Percentiles rank a stretch among this genome's conserved stretches.
These are phyloP conservation scores for Tridacna crocea DNA, from an alignment of 2,888 invertebrate genomes.

Conservation along the genomic window DNA sequence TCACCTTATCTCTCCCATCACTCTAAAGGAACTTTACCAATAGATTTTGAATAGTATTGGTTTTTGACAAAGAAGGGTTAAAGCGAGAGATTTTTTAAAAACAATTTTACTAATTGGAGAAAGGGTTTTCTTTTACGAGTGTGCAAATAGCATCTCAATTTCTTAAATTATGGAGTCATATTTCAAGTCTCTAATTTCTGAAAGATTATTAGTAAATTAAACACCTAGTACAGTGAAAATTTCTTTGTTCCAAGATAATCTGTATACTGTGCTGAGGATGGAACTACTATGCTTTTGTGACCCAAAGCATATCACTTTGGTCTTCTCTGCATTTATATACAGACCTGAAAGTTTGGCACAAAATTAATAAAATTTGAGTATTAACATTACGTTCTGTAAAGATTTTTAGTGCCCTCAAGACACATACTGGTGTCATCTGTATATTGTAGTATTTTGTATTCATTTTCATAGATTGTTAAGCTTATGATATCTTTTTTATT, in stretches of 20 bases:
- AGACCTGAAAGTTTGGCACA: too few relatives aligned
- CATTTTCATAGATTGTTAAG: background rate
- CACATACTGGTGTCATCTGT: conserved; percentile 41
- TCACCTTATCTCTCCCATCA: too few relatives aligned
- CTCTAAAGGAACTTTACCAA: too few relatives aligned
- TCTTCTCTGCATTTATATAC: too few relatives aligned
- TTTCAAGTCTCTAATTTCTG: too few relatives aligned
- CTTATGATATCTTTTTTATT: too few relatives aligned
- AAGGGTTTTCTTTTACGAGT: background rate
- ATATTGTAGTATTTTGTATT: conserved; percentile 8
- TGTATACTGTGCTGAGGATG: background rate
- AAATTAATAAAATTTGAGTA: background rate
- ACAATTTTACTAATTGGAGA: background rate
- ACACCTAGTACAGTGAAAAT: background rate
- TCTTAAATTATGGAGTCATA: background rate
- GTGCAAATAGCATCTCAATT: background rate
- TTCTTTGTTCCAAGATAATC: background rate
- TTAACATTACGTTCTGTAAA: background rate
- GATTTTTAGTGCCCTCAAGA: conserved; percentile 39
- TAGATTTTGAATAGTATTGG: too few relatives aligned
- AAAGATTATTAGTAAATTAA: background rate
- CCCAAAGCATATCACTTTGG: too few relatives aligned
- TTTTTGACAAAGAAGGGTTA: too few relatives aligned
- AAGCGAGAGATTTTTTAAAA: background rate
- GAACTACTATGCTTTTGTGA: background rate